phyloP scores from a whole-genome alignment of 2,888 invertebrate genomes.

The Rhagonycha fulva region DNA sequence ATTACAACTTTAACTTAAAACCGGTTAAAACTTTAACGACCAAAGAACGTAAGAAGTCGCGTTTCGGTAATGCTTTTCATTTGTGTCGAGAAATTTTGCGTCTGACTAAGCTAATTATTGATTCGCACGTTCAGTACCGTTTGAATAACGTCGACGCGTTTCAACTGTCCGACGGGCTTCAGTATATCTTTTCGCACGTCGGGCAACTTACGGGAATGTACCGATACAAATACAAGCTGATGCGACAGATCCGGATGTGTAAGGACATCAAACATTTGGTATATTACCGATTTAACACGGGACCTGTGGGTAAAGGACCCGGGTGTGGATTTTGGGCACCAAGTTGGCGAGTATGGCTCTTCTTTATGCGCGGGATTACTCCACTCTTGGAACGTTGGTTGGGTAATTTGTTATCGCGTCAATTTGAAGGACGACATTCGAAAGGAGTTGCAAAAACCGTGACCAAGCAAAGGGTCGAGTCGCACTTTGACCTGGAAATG shows the following conservation, averaged over 20 bases:
- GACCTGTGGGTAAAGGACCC: slow-evolving; percentile 97
- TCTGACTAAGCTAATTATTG: slow-evolving; percentile 97
- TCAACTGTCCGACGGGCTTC: slow-evolving; percentile 95
- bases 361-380: slow-evolving; percentile 99
- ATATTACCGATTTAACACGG: slow-evolving; percentile 98
- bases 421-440: slow-evolving; percentile 98
- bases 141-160: slow-evolving; percentile 99
- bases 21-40: slow-evolving; percentile 99
- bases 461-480: slow-evolving; percentile 98
- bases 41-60: slow-evolving; percentile 98
- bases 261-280: slow-evolving; percentile 99
- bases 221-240: slow-evolving; percentile 96
- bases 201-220: slow-evolving; percentile 99
- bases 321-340: slow-evolving; percentile 99
- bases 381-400: slow-evolving; percentile 97
- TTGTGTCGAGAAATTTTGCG: slow-evolving; percentile 97
- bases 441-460: slow-evolving; percentile 99
- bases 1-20: slow-evolving; percentile 99
- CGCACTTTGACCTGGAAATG: slow-evolving; percentile 98
- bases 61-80: slow-evolving; percentile 98
- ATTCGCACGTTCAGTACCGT: slow-evolving; percentile 98
- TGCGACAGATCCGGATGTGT: slow-evolving; percentile 99
- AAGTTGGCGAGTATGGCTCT: slow-evolving; percentile 99
- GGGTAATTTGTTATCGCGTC: slow-evolving; percentile 96
- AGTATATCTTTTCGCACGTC: slow-evolving; percentile 99